Conservation (phyloP, 2,113 vertebrate genomes). For the Lophochroa leadbeateri region DNA sequence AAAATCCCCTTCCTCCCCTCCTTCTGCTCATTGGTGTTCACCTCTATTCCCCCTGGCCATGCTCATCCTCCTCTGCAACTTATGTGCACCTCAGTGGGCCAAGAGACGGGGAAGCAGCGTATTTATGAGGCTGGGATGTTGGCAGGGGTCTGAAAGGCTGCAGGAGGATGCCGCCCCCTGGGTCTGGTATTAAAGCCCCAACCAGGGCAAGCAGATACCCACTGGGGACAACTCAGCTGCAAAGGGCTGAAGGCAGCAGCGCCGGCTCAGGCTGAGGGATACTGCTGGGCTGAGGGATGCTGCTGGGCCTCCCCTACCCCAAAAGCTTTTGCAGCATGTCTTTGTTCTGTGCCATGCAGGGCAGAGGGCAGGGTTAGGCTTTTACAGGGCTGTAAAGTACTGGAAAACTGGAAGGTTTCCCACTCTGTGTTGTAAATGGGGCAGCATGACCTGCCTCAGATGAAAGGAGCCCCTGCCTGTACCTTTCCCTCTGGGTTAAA, state of each 20-base stretch:
- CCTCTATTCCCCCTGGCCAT: fast-evolving
- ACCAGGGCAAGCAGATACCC: not conserved
- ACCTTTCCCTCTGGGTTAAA: not conserved
- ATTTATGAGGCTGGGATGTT: not conserved
- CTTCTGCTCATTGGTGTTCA: not conserved
- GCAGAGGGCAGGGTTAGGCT: not conserved
- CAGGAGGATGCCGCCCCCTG: not conserved
- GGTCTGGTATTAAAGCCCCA: not conserved
- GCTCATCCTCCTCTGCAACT: not conserved
- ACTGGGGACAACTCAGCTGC: not conserved
- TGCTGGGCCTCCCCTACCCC: not conserved
- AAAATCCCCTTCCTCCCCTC: not conserved
- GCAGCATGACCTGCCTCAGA: not conserved
- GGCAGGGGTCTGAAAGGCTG: not conserved
- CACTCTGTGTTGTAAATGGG: not conserved
- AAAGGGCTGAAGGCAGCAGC: not conserved
- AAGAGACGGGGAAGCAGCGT: fast-evolving
- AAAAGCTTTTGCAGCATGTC: not conserved
- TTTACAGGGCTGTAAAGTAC: not conserved
- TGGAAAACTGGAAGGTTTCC: not conserved
- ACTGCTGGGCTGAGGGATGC: fast-evolving
- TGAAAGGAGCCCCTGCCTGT: not conserved
- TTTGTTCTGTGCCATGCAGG: fast-evolving
- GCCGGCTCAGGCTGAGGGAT: not conserved
- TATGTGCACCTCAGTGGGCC: fast-evolving